Base-by-base conservation (phyloP, 2,113 vertebrate species). In the Microcebus lehilahytsara region DNA sequence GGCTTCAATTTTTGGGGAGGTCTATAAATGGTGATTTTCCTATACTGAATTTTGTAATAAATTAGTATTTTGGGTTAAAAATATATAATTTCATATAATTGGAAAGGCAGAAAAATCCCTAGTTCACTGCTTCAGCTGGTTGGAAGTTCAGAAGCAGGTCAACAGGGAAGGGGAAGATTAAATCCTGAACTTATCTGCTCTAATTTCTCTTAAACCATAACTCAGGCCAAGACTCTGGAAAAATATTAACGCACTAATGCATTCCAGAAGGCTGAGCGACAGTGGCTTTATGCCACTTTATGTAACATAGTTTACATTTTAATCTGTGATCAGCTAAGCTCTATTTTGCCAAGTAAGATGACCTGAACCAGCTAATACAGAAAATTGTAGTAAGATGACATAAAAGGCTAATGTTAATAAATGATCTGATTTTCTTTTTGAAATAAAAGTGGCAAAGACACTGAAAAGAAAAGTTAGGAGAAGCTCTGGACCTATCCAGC, bases 221-320 rank as follows among this genome's bases (percentile, higher is more conserved):
- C 42, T 93, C 51, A 78, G 89, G 49, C 67, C 16, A 69, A 37
- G 49, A 75, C n/a, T 90, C 85, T 78, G 60, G 51, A 53, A 71
- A 89, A 86, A 69, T 83, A 71, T 51, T 53, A 64, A 94, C 22
- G 34, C 8, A 66, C 14, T 34, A 58, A 51, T 84, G 69, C n/a
- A 22, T 72, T 78, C 46, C 22, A 58, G 42, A 86, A n/a, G 37
- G 60, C 27, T 13, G 27, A 12, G 34, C n/a, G 34, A 53, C 71
- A 51, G 56, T 81, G 16, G 56, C 46, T 69, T 75, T 75, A 25
- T 67, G 80, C 60, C 9, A 53, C 20, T 89, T 85, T 46, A 37
- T 74, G 56, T 91, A 60, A 93, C 25, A 9, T 11, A 58, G 60
- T 53, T 90, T 86, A 64, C 37, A 60, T 95, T 95, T 93, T 90